phyloP scores from a whole-genome alignment of 2,888 invertebrate genomes.

The Myathropa florea region DNA sequence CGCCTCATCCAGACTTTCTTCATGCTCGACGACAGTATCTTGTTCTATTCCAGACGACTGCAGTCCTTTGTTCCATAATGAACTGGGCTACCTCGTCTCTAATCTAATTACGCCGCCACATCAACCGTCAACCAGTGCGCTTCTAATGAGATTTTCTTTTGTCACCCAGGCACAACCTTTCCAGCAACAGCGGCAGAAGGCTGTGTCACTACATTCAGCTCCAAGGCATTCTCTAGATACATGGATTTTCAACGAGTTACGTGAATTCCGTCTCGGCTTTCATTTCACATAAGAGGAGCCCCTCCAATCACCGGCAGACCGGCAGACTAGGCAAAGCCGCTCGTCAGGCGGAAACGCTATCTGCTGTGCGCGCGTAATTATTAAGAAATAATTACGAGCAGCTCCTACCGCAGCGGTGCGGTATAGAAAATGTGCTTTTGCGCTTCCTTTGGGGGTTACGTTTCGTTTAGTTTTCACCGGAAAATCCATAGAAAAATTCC shows the following conservation, averaged over 20 bases:
- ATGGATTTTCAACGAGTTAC: slow-evolving; percentile 32
- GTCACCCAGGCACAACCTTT: slow-evolving; percentile 28
- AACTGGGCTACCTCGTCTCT: slow-evolving; percentile 30
- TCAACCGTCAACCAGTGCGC: slow-evolving; percentile 17
- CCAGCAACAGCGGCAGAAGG: neutral
- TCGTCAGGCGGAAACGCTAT: slow-evolving; percentile 13
- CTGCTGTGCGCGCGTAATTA: slow-evolving; percentile 47
- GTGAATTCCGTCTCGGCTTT: slow-evolving; percentile 53
- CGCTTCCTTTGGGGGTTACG: slow-evolving; percentile 37
- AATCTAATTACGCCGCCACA: slow-evolving; percentile 56
- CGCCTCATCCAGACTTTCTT: slow-evolving; percentile 6
- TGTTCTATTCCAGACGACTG: slow-evolving; percentile 21
- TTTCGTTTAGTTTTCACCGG: slow-evolving; percentile 54
- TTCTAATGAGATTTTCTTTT: slow-evolving; percentile 66
- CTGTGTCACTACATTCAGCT: slow-evolving; percentile 29
- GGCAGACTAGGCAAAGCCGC: slow-evolving; percentile 11
- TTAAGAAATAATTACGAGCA: slow-evolving; percentile 54
- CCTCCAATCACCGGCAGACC: slow-evolving; percentile 21
- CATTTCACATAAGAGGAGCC: slow-evolving; percentile 40
- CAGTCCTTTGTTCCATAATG: slow-evolving; percentile 56
- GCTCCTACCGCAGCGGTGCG: slow-evolving; percentile 31
- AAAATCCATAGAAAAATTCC: slow-evolving; percentile 49
- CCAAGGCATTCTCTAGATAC: slow-evolving; percentile 10
- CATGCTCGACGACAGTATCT: slow-evolving; percentile 6
- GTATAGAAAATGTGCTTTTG: slow-evolving; percentile 40